Evolutionary conservation across 2,113 vertebrate genomes (phyloP).

Genomic region (Nymphicus hollandicus): DNA sequence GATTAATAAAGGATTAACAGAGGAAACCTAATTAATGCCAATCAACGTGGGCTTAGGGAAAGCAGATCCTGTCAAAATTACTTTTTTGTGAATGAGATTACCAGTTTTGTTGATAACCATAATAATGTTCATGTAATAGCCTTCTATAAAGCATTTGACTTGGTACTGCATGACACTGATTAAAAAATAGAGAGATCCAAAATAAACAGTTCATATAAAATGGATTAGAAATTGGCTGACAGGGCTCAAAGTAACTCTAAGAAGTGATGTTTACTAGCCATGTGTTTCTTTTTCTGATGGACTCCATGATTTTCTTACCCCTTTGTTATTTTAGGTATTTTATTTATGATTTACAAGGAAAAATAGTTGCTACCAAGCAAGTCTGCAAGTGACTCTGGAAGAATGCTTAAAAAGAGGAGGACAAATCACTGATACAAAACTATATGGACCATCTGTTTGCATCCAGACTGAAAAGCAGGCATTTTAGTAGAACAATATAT

Average conservation of each 20-base stretch:
- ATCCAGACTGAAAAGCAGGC: neutral
- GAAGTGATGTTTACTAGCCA: neutral
- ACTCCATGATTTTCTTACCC: neutral
- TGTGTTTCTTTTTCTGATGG: neutral
- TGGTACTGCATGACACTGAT: neutral
- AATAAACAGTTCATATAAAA: neutral
- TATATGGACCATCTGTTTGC: neutral
- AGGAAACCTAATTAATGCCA: conserved; percentile 51
- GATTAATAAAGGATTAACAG: conserved; percentile 53
- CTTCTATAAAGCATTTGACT: conserved; percentile 7
- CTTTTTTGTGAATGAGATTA: conserved; percentile 25
- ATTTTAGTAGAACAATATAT: neutral
- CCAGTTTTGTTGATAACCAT: conserved; percentile 50
- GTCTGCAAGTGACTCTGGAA: neutral
- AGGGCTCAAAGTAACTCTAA: neutral
- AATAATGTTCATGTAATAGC: conserved; percentile 10
- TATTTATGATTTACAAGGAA: neutral
- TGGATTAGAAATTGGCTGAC: neutral
- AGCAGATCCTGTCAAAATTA: conserved; percentile 48
- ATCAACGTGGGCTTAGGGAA: conserved; percentile 24
- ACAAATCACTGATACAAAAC: neutral
- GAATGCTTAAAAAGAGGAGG: neutral
- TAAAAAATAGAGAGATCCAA: neutral
- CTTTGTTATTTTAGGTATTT: neutral
- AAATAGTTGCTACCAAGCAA: neutral